These are phyloP conservation scores for Brachylomia viminalis DNA, from an alignment of 2,888 invertebrate species.

Conservation along the genomic window DNA sequence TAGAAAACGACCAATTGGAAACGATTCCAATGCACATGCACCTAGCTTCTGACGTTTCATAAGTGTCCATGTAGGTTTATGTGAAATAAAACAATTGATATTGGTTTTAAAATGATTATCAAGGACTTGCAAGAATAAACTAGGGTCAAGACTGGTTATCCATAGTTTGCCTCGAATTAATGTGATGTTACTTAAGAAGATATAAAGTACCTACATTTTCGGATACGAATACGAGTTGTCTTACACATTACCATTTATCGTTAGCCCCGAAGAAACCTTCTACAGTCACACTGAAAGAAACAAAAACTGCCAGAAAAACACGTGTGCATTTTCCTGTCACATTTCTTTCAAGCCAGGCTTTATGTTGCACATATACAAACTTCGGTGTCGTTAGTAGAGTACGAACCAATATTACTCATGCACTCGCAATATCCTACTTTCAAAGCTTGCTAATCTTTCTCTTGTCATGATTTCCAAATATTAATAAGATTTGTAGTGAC, in stretches of 20 bases:
- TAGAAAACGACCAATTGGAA: too few relatives aligned
- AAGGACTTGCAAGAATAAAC: background rate
- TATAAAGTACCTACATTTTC: background rate
- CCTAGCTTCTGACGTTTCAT: too few relatives aligned
- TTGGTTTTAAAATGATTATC: background rate
- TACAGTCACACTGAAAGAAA: slow-evolving; percentile 11
- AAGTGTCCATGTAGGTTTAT: too few relatives aligned
- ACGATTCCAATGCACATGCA: too few relatives aligned
- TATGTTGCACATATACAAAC: slow-evolving; percentile 45
- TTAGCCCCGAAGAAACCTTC: background rate
- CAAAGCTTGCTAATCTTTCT: slow-evolving; percentile 49
- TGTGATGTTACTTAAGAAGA: background rate
- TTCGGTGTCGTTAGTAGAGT: slow-evolving; percentile 41
- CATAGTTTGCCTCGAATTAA: background rate
- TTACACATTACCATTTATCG: slow-evolving; percentile 18
- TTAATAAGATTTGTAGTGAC: too few relatives aligned
- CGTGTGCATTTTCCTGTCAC: slow-evolving; percentile 43
- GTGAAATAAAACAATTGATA: too few relatives aligned
- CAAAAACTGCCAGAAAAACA: slow-evolving; percentile 40
- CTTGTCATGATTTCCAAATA: too few relatives aligned
- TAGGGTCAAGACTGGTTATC: background rate
- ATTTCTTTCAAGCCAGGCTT: slow-evolving; percentile 47
- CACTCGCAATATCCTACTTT: slow-evolving; percentile 58
- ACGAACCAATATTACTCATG: slow-evolving; percentile 58
- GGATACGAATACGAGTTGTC: background rate